Conservation (phyloP, 2,113 vertebrate species). For the Bucco capensis region DNA sequence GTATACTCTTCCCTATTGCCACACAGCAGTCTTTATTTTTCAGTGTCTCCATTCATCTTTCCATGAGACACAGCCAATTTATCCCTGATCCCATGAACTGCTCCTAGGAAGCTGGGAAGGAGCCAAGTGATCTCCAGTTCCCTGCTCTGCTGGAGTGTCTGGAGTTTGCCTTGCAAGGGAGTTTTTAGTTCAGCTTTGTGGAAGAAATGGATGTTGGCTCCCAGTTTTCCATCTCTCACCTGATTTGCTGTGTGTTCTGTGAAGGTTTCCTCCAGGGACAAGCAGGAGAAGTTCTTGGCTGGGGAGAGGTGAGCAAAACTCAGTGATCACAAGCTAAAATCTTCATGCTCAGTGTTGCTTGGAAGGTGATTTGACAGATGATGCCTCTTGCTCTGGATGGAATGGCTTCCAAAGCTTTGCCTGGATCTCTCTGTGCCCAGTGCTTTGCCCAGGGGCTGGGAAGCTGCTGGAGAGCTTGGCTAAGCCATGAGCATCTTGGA, state of each 20-base stretch:
- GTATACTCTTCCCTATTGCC: background rate
- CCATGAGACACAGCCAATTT: background rate
- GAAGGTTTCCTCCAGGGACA: background rate
- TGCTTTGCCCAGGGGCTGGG: conserved; percentile 1
- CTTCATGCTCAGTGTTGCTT: background rate
- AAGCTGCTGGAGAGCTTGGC: conserved; percentile 8
- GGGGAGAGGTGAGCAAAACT: background rate
- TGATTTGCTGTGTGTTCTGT: background rate
- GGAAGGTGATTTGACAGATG: background rate
- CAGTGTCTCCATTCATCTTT: background rate
- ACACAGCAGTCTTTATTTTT: too few relatives aligned
- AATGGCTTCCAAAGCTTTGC: background rate
- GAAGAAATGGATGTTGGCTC: background rate
- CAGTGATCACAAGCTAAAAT: background rate
- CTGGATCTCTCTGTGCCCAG: conserved; percentile 2
- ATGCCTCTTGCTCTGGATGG: background rate
- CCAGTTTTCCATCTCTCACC: background rate
- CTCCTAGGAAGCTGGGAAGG: background rate
- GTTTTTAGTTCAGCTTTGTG: background rate
- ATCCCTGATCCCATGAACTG: background rate
- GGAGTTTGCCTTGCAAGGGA: too few relatives aligned
- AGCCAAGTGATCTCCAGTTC: too few relatives aligned
- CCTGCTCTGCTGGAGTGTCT: too few relatives aligned
- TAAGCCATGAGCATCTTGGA: conserved; percentile 39
- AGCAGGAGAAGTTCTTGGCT: background rate